Evolutionary conservation across 2,888 invertebrate genomes (phyloP), one percentile per base, ranked within the genome.

Genomic region (Drosophila mettleri): DNA sequence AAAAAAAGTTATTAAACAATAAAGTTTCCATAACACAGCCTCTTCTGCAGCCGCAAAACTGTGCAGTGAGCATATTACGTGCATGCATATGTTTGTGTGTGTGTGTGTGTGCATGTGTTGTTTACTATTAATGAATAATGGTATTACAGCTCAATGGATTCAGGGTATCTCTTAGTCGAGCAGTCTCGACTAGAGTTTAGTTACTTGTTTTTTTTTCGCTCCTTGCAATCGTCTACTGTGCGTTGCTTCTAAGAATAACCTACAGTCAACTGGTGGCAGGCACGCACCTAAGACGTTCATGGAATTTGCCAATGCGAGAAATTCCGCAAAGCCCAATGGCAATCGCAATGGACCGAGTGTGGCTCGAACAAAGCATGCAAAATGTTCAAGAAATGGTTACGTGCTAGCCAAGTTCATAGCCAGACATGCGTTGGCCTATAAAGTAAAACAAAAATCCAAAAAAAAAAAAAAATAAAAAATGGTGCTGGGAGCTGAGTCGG

Each of bases 221-320:
- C 46, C 43, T 62, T 55, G 69, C 52, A 55, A 46, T 55, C 41
- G 53, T 69, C 39, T 60, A 31, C 12, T 60, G 54, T 57, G 59
- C 58, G 41, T 48, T 69, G 31, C 8, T 82, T 87, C 82, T 63
- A 69, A 71, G 86, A 83, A 83, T 78, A 87, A 67, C 71, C 67
- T 72, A 22, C 43, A 62, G 52, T 46, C 46, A 45, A 61, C 41
- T 45, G 62, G n/a, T 16, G 59, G 16, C 3, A 43, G 46, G 62
- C 78, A 80, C 75, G 85, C 87, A 81, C 78, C 55, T 24, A 63
- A 57, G 66, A 54, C 72, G 49, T 69, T 52, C 63, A 69, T 69
- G 61, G 80, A 63, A 77, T 74, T 66, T 46, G 64, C 51, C 63
- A 71, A 69, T 63, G 81, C 70, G 59, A 85, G 76, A 82, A 76